These are phyloP conservation scores for Todiramphus chloris DNA, from an alignment of 2,113 vertebrate genomes.

Conservation along the genomic window DNA sequence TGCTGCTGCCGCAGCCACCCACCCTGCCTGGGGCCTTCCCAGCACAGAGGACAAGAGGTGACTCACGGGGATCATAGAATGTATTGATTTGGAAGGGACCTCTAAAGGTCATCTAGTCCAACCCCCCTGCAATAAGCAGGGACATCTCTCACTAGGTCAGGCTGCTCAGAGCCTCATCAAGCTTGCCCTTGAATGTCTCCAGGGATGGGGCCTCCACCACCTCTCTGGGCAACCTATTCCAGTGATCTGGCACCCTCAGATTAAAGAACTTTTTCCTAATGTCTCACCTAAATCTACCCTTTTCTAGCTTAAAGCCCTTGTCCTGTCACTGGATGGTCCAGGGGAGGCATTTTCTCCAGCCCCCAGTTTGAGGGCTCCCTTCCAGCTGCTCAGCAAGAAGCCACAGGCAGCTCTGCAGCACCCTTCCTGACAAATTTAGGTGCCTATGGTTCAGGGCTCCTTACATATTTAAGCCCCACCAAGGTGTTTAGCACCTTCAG, in stretches of 20 bases:
- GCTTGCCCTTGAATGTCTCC: too few species aligned
- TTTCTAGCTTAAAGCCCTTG: too few species aligned
- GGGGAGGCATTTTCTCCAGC: neutral
- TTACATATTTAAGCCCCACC: fast-evolving
- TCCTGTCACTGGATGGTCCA: neutral
- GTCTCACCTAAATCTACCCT: too few species aligned
- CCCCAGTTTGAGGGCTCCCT: neutral
- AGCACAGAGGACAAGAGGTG: neutral
- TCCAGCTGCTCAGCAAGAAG: neutral
- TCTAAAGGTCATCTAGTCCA: too few species aligned
- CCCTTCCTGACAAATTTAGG: neutral
- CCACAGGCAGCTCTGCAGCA: neutral
- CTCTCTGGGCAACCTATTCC: too few species aligned
- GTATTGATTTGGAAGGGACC: too few species aligned
- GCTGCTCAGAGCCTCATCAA: too few species aligned
- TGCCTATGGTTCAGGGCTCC: neutral
- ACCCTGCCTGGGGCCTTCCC: neutral
- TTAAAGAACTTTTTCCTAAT: too few species aligned
- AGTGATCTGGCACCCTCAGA: too few species aligned
- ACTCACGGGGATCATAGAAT: fast-evolving
- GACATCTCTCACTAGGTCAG: too few species aligned
- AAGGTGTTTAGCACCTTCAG: neutral
- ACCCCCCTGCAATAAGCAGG: too few species aligned
- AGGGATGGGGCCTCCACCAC: too few species aligned
- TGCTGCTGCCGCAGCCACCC: neutral